Evolutionary conservation across 2,888 invertebrate genomes (phyloP).

Genomic region (Megalurothrips usitatus): DNA sequence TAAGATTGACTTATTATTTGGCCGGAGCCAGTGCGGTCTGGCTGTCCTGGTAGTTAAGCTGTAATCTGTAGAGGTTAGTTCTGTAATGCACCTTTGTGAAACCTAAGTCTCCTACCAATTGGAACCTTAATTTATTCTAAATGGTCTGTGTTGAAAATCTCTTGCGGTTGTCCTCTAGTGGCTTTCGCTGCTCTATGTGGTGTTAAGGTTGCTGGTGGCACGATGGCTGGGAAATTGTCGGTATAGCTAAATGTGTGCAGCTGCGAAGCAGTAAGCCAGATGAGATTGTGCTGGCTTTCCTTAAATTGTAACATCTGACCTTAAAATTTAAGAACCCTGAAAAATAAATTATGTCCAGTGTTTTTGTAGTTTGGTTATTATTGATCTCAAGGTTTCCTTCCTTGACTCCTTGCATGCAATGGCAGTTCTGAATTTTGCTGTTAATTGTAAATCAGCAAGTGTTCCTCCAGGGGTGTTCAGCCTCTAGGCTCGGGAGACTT

Average conservation of each 20-base stretch:
- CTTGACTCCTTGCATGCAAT: slow-evolving; percentile 13
- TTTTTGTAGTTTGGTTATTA: background rate
- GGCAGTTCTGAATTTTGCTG: background rate
- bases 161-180: too few species aligned
- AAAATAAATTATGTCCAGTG: slow-evolving; percentile 12
- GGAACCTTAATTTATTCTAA: slow-evolving; percentile 3
- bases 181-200: too few species aligned
- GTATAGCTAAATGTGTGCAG: too few species aligned
- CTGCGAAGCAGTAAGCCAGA: too few species aligned
- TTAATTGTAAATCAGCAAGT: background rate
- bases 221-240: too few species aligned
- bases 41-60: slow-evolving; percentile 17
- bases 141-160: slow-evolving; percentile 5
- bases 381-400: slow-evolving; percentile 20
- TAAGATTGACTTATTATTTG: slow-evolving; percentile 25
- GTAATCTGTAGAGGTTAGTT: slow-evolving; percentile 26
- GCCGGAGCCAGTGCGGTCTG: slow-evolving; percentile 2
- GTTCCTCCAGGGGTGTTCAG: background rate
- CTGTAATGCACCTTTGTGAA: slow-evolving; percentile 25
- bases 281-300: too few species aligned
- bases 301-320: too few species aligned
- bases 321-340: background rate
- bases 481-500: background rate
- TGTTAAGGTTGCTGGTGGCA: too few species aligned
- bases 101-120: slow-evolving; percentile 25